Evolutionary conservation across 2,113 vertebrate species (phyloP), one percentile per base, ranked within the genome.

Genomic region (Stomatorhinus ivindoensis): DNA sequence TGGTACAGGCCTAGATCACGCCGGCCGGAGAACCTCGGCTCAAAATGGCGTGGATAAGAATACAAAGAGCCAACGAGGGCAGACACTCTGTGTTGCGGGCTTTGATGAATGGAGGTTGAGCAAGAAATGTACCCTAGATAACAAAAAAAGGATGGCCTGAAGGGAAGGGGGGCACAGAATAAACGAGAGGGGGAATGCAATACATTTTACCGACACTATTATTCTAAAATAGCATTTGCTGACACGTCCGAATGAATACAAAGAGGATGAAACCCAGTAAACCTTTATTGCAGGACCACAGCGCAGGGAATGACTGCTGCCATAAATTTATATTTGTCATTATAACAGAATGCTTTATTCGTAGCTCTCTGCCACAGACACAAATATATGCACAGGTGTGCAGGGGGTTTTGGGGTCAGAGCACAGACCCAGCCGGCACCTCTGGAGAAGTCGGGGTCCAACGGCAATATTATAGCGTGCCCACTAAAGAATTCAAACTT

Each of bases 201-300:
- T 24, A 61, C 19, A 48, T 87, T 86, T 51, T 50, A 48, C 27
- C 2, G 17, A 53, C 1, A 27, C 44, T 51, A 27, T 44, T 19
- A 47, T 87, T 87, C 86, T 87, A 61, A 61, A 87, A 87, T 61
- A 61, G 87, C 19, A 61, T 8, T 46, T 61, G 87, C 48, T 87
- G 87, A 87, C 87, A n/a, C 9, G 53, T 58, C 35, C 8, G 53
- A 87, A 55, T 42, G 31, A 44, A 87, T 39, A 31, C n/a, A 35
- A 55, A 87, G 50, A 21, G 50, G 86, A 55, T 55, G 31, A 87
- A 87, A 15, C 35, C 24, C 55, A 44, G 55, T 44, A 46, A 46
- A 65, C 55, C 87, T 65, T 65, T 39, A n/a, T 39, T 6, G 53
- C 10, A 61, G 53, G 0, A 19, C 5, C 7, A 53, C 21, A 4